Evolutionary conservation across 2,888 invertebrate genomes (phyloP).

Genomic region (Drosophila helvetica): DNA sequence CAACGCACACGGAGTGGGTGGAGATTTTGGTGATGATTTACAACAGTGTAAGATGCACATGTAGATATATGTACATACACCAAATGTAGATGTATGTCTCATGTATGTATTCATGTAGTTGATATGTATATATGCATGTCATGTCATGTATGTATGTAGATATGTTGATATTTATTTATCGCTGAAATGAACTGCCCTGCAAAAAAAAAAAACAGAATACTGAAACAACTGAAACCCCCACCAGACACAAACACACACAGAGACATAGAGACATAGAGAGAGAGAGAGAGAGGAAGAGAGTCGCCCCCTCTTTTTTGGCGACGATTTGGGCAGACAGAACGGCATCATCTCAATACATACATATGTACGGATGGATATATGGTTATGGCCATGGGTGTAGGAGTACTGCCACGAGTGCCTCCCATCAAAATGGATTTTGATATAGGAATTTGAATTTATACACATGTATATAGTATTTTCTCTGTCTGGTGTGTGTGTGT

Average conservation of each 20-base stretch:
- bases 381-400: slow-evolving; percentile 10
- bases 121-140: slow-evolving; percentile 17
- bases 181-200: slow-evolving; percentile 59
- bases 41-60: slow-evolving; percentile 45
- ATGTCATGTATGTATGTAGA: slow-evolving; percentile 7
- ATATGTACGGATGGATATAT: slow-evolving; percentile 39
- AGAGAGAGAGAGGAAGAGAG: slow-evolving; percentile 2
- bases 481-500: neutral
- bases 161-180: slow-evolving; percentile 10
- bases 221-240: slow-evolving; percentile 60
- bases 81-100: slow-evolving; percentile 18
- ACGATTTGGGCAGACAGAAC: slow-evolving; percentile 40
- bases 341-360: slow-evolving; percentile 40
- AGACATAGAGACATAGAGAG: neutral
- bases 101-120: slow-evolving; percentile 7
- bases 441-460: slow-evolving; percentile 40
- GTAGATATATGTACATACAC: slow-evolving; percentile 16
- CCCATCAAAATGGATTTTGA: slow-evolving; percentile 27
- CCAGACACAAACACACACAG: slow-evolving; percentile 13
- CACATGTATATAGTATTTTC: slow-evolving; percentile 3
- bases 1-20: slow-evolving; percentile 36
- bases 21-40: slow-evolving; percentile 60
- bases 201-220: neutral
- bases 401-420: slow-evolving; percentile 21
- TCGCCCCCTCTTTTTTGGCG: slow-evolving; percentile 18